These are phyloP conservation scores for Punctoribates punctum DNA, from an alignment of 2,888 invertebrate species.

Conservation along the genomic window DNA sequence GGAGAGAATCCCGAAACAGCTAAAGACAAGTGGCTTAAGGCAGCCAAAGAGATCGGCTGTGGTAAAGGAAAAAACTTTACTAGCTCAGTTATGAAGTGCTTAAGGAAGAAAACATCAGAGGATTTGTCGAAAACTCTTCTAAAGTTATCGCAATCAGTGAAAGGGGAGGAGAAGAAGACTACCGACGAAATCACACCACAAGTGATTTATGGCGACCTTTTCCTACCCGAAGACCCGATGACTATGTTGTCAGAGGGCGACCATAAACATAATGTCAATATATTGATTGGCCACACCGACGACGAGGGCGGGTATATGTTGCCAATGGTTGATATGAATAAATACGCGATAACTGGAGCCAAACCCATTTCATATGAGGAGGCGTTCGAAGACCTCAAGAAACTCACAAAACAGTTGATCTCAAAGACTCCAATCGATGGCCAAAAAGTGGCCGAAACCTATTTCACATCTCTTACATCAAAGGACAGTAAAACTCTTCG, in stretches of 20 bases:
- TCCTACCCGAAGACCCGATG: slow-evolving; percentile 18
- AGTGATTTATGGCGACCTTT: slow-evolving; percentile 24
- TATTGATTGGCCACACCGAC: slow-evolving; percentile 35
- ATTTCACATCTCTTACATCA: not conserved
- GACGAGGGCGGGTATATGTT: slow-evolving; percentile 40
- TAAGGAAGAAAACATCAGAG: slow-evolving; percentile 40
- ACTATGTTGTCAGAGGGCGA: slow-evolving; percentile 23
- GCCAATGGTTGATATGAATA: slow-evolving; percentile 31
- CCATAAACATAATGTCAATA: slow-evolving; percentile 16
- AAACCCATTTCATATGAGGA: slow-evolving; percentile 15
- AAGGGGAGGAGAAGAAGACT: not conserved
- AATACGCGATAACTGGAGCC: not conserved
- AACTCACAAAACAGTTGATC: slow-evolving; percentile 25
- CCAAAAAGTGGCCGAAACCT: slow-evolving; percentile 35
- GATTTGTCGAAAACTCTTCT: slow-evolving; percentile 12
- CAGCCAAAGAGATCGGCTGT: slow-evolving; percentile 45
- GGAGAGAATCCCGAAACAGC: slow-evolving; percentile 38
- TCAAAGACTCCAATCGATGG: slow-evolving; percentile 9
- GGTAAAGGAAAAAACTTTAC: slow-evolving; percentile 42
- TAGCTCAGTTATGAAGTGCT: slow-evolving; percentile 44
- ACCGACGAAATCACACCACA: slow-evolving; percentile 17
- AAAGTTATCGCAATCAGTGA: not conserved
- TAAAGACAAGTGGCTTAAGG: slow-evolving; percentile 33
- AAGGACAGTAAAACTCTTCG: not conserved
- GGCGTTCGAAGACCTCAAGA: slow-evolving; percentile 13